phyloP scores from a whole-genome alignment of 2,113 vertebrate species.

The Sterna hirundo region DNA sequence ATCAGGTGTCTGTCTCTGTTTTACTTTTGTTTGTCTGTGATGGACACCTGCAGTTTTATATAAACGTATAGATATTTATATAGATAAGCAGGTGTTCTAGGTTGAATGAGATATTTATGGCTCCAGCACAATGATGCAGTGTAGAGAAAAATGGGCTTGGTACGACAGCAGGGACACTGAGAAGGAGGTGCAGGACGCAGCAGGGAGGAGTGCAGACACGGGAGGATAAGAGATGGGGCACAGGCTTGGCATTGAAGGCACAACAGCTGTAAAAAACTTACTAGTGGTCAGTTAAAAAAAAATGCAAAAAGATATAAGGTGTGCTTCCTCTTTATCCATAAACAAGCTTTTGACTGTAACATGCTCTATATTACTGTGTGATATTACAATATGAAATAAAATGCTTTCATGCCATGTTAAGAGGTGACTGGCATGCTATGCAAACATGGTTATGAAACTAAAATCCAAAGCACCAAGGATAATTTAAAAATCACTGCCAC shows the following conservation, averaged over 20 bases:
- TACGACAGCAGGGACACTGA: background rate
- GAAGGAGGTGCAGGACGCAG: background rate
- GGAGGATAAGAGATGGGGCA: background rate
- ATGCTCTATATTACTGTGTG: background rate
- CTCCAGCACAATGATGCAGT: background rate
- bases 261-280: background rate
- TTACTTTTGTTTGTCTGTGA: background rate
- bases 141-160: background rate
- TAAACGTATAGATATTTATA: fast-evolving
- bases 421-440: background rate
- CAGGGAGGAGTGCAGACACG: background rate
- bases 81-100: background rate
- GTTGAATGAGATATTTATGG: background rate
- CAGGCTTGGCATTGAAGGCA: background rate
- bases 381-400: background rate
- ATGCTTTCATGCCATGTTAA: background rate
- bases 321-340: background rate
- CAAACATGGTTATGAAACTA: background rate
- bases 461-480: background rate
- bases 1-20: background rate
- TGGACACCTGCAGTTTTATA: background rate
- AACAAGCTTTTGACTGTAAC: background rate
- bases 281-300: background rate
- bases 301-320: background rate
- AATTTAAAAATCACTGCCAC: background rate